These are phyloP conservation scores for Andrena bicolor DNA, from an alignment of 2,888 invertebrate species.

Conservation along the genomic window DNA sequence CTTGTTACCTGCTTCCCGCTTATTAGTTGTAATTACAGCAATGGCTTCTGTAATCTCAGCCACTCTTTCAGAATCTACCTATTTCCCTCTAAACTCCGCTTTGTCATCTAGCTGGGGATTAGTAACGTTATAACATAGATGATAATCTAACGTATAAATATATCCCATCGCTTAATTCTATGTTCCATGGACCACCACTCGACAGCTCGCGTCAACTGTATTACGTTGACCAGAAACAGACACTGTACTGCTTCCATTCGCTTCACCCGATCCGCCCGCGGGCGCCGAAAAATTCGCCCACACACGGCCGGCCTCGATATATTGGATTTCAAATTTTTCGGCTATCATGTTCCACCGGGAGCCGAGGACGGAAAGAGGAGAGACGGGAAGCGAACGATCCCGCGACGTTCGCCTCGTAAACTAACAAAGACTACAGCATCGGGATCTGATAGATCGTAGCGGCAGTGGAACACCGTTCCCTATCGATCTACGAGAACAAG, in stretches of 20 bases:
- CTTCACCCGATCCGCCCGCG: neutral
- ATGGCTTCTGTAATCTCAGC: conserved; percentile 1
- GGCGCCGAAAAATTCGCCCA: neutral
- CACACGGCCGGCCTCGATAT: neutral
- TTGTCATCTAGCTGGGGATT: too few species aligned
- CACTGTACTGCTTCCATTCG: neutral
- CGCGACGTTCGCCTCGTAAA: neutral
- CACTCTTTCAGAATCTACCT: too few species aligned
- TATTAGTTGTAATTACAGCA: conserved; percentile 5
- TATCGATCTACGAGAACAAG: conserved; percentile 40
- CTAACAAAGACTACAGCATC: conserved; percentile 14
- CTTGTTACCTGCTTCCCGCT: neutral
- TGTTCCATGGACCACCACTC: too few species aligned
- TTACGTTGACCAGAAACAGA: neutral
- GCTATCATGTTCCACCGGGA: conserved; percentile 20
- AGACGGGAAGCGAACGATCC: conserved; percentile 6
- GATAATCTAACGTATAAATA: too few species aligned
- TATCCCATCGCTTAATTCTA: too few species aligned
- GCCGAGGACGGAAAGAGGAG: neutral
- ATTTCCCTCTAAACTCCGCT: too few species aligned
- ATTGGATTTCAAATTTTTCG: conserved; percentile 33
- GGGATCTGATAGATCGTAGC: conserved; percentile 36
- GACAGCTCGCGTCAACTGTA: neutral
- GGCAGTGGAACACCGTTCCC: conserved; percentile 1
- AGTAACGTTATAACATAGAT: too few species aligned